Base-by-base conservation (phyloP, 1,140 invertebrate species). In the Caenorhabditis remanei region DNA sequence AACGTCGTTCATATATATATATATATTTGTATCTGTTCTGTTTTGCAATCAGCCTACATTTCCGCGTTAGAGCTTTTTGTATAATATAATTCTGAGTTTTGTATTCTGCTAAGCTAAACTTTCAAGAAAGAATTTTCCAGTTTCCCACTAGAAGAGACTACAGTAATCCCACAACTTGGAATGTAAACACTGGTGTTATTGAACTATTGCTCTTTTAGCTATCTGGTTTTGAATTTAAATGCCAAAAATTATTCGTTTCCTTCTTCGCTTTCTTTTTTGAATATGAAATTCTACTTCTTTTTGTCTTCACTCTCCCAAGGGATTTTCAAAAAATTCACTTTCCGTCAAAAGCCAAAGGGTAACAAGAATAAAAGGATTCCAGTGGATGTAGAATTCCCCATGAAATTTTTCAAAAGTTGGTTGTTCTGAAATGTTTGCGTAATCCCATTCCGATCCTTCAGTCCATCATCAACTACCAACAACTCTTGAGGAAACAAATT, bases 251-350 rank as follows among this genome's bases (percentile, higher is more conserved):
- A 50, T 50, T 7, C 21, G 46, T 79, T 50, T 53, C 53, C 19
- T 19, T 32, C 9, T 71, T 71, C 41, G 1, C 19, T 41, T 46
- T 0, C 43, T 43, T 46, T 9, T 40, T 65, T 40, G 63, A 65
- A 65, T 40, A 6, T 48, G 21, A 71, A 71, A 21, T 79, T 79
- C 11, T 14, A 11, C n/a, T 79, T 79, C 24, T n/a, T 24, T 50
- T 50, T 50, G 21, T 79, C 40, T 24, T 24, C 13, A 11, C 6
- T 24, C n/a, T 79, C 71, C 71, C 71, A 13, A 50, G 71, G 53
- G 71, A 79, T 79, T 79, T 79, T 40, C 21, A 21, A 79, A 79
- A 50, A n/a, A 79, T 79, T 50, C 63, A 67, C 63, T 67, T 67
- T 19, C 63, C 63, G n/a, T 79, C 8, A 79, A 50, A 79, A 79